phyloP scores from a whole-genome alignment of 2,113 vertebrate genomes.

The Chloropsis hardwickii region DNA sequence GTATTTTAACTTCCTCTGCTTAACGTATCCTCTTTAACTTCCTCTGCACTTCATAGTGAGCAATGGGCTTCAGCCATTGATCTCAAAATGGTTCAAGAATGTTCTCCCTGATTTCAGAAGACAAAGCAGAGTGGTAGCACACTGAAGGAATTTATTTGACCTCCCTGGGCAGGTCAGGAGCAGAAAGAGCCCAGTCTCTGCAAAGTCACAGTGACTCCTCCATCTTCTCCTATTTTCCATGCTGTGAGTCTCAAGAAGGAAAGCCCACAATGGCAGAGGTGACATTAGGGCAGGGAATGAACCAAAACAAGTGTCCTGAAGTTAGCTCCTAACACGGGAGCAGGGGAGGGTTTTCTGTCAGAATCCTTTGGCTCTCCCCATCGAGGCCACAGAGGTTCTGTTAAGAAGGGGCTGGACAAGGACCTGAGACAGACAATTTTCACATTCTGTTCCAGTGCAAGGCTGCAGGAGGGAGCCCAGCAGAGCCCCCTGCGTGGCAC shows the following conservation, averaged over 20 bases:
- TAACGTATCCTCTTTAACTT: neutral
- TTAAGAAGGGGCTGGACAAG: neutral
- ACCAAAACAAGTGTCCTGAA: neutral
- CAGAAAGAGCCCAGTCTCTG: neutral
- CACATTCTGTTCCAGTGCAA: slow-evolving; percentile 1
- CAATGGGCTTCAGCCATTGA: neutral
- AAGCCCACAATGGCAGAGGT: neutral
- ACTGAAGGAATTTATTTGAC: neutral
- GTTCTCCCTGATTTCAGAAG: neutral
- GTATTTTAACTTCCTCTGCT: neutral
- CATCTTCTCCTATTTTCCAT: neutral
- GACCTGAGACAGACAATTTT: neutral
- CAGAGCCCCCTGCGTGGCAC: neutral
- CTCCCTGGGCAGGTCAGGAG: neutral
- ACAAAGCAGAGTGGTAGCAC: neutral
- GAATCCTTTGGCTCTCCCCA: neutral
- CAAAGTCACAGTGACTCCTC: neutral
- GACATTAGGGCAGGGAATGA: neutral
- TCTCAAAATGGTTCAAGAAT: neutral
- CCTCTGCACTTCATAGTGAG: neutral
- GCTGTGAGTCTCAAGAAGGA: neutral
- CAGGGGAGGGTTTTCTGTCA: neutral
- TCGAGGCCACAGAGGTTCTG: neutral
- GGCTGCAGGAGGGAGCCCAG: neutral
- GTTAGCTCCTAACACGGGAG: neutral